Evolutionary conservation across 2,113 vertebrate species (phyloP), one percentile per base, ranked within the genome.

Genomic region (Salvelinus fontinalis): DNA sequence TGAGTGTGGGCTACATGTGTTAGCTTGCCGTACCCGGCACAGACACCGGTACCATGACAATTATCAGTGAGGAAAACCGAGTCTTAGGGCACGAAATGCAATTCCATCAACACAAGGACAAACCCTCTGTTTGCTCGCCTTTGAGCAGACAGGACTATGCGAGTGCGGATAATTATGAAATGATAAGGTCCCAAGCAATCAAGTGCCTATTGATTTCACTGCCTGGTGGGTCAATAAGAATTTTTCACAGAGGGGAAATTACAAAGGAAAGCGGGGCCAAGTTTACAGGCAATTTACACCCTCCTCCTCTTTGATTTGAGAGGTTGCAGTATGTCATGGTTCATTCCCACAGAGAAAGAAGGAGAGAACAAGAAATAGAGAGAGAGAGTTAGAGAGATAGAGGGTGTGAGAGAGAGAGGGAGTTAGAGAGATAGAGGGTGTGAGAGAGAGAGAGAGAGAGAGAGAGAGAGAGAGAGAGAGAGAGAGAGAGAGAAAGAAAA

Each of bases 191-290:
- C 11, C 70, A 70, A 73, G 82, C 88, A 90, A 44, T 92, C 87
- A 87, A 86, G 87, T 54, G 82, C 78, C 81, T 91, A 93, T 92
- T 89, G 92, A 93, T 91, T 91, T 87, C 80, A 86, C 84, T 81
- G 85, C 67, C 54, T 86, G 85, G 86, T 80, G 81, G 85, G 84
- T 89, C 87, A 89, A 83, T 85, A 85, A 86, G 84, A 85, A 91
- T 91, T 91, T 91, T 88, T 87, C 81, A 78, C 85, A 44, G 39
- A 44, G 74, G 81, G 79, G 75, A 87, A 88, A 87, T 87, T 79
- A 83, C 87, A 44, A 44, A 11, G 9, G 39, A 44, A 9, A 44
- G 9, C 39, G 2, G 39, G 9, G 39, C 9, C 31, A 2, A 9
- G 39, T 44, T 44, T 44, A 39, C 34, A 39, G 34, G 7, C 78